These are phyloP conservation scores for Microcebus murinus DNA, from an alignment of 2,113 vertebrate genomes.

Conservation along the genomic window DNA sequence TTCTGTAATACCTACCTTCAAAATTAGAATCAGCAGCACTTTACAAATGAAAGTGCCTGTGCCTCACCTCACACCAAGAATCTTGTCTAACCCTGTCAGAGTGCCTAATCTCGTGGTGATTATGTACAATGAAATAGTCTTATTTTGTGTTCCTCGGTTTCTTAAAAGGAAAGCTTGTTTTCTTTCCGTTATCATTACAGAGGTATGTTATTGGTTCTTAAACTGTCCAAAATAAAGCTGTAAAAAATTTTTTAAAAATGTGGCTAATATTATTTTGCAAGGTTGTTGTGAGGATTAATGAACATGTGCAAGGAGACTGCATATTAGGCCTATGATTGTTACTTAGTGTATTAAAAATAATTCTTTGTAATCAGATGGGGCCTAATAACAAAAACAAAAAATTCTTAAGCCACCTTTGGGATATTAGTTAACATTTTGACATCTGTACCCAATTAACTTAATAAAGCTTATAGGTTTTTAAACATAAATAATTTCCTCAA, in stretches of 20 bases:
- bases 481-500: neutral
- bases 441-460: neutral
- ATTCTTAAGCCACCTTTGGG: neutral
- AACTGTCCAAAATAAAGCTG: conserved; percentile 85
- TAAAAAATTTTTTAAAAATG: conserved; percentile 64
- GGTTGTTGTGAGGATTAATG: conserved; percentile 28
- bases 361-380: neutral
- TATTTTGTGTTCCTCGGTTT: conserved; percentile 67
- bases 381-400: conserved; percentile 37
- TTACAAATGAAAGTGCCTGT: conserved; percentile 84
- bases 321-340: neutral
- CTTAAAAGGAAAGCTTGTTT: conserved; percentile 77
- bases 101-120: conserved; percentile 83
- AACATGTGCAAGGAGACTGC: neutral
- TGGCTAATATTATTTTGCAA: neutral
- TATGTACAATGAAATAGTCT: conserved; percentile 72
- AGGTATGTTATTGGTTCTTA: conserved; percentile 78
- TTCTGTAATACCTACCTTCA: conserved; percentile 74
- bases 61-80: conserved; percentile 79
- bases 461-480: neutral
- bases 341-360: neutral
- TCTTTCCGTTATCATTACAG: conserved; percentile 70
- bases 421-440: conserved; percentile 33
- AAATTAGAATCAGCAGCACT: conserved; percentile 77
- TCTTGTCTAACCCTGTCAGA: conserved; percentile 71